Evolutionary conservation across 1,140 invertebrate genomes (phyloP).

Genomic region (Macrobrachium rosenbergii): DNA sequence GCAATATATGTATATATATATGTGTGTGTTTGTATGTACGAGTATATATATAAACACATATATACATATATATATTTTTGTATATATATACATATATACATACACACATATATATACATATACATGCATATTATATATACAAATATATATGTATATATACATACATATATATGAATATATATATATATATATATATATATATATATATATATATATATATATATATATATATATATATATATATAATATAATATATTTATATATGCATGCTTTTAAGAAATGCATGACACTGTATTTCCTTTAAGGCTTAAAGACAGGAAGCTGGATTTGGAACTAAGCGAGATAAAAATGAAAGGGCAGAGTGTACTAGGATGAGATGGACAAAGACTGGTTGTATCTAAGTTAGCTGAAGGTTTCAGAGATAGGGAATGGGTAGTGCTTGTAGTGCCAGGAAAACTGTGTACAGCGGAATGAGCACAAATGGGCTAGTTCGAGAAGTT

Average conservation of each 20-base stretch:
- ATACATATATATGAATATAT: background rate
- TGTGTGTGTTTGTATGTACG: background rate
- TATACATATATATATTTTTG: constrained; percentile 15
- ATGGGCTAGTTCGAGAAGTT: too few relatives aligned
- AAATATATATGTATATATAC: constrained; percentile 1
- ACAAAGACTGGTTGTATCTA: background rate
- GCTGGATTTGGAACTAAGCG: background rate
- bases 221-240: constrained; percentile 28
- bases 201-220: constrained; percentile 42
- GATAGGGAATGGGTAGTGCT: background rate
- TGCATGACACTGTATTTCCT: too few relatives aligned
- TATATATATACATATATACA: background rate
- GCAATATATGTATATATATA: background rate
- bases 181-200: constrained; percentile 11
- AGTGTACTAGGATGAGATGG: background rate
- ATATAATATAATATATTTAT: constrained; percentile 5
- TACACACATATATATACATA: background rate
- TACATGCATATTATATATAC: constrained; percentile 1
- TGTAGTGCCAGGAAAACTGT: too few relatives aligned
- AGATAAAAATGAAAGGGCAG: background rate
- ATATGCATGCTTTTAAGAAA: too few relatives aligned
- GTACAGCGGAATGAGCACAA: too few relatives aligned
- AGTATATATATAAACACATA: constrained; percentile 1
- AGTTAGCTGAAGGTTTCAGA: background rate
- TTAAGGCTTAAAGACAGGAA: background rate